Evolutionary conservation across 2,888 invertebrate species (phyloP).

Genomic region (Acronicta alni): DNA sequence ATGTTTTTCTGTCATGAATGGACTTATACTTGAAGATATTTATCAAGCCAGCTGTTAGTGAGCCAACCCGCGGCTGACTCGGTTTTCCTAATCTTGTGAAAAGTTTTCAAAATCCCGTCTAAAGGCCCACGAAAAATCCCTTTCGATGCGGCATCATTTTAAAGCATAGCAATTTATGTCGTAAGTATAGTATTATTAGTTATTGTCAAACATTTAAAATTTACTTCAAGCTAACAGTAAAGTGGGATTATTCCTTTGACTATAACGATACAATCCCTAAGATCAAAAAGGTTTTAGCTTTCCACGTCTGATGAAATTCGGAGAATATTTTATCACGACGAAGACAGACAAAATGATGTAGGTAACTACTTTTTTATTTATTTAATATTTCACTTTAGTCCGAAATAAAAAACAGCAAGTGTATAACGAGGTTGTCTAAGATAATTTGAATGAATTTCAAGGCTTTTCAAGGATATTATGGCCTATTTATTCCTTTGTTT

Average conservation of each 20-base stretch:
- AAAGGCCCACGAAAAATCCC: too few relatives aligned
- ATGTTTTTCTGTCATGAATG: too few relatives aligned
- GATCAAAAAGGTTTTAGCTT: not conserved
- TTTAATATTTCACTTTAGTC: conserved; percentile 7
- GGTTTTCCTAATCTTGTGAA: too few relatives aligned
- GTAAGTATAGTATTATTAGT: too few relatives aligned
- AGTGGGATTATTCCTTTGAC: not conserved
- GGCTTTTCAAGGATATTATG: not conserved
- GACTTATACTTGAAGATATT: too few relatives aligned
- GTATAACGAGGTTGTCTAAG: conserved; percentile 17
- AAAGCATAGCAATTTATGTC: too few relatives aligned
- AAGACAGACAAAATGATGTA: not conserved
- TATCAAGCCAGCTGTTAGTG: too few relatives aligned
- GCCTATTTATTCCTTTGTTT: too few relatives aligned
- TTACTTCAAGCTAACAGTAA: not conserved
- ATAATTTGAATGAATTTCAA: conserved; percentile 26
- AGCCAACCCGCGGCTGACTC: too few relatives aligned
- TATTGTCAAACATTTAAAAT: not conserved
- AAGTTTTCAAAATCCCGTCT: too few relatives aligned
- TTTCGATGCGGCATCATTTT: too few relatives aligned
- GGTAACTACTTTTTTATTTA: not conserved
- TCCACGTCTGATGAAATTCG: not conserved
- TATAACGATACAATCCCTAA: not conserved
- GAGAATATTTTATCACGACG: not conserved
- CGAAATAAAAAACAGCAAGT: conserved; percentile 22